Evolutionary conservation across 2,797 vertebrate species (phyloP).

Genomic region (Knipowitschia caucasica): DNA sequence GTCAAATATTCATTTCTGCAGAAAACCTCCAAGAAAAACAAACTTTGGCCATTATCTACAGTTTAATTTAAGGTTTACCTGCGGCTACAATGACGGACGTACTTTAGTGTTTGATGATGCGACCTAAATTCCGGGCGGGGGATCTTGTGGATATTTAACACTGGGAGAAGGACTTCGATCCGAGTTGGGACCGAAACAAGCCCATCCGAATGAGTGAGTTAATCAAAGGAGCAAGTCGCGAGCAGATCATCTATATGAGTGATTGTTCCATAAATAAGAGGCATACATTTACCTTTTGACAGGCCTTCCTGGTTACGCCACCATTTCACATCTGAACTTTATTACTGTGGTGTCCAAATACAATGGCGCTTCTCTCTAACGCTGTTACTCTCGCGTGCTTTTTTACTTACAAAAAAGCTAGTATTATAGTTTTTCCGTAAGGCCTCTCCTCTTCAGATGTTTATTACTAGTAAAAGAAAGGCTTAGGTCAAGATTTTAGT

Average conservation of each 20-base stretch:
- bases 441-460: background rate
- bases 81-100: conserved; percentile 23
- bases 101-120: conserved; percentile 34
- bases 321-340: conserved; percentile 34
- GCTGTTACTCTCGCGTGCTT: conserved; percentile 7
- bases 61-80: conserved; percentile 29
- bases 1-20: too few species aligned
- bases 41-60: too few species aligned
- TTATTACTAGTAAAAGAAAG: background rate
- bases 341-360: conserved; percentile 22
- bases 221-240: conserved; percentile 67
- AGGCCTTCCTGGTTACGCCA: conserved; percentile 40
- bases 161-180: conserved; percentile 57
- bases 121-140: conserved; percentile 47
- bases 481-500: background rate
- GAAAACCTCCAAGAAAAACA: too few species aligned
- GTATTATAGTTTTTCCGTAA: background rate
- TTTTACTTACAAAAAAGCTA: background rate
- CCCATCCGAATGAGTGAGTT: conserved; percentile 68
- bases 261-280: conserved; percentile 69
- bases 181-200: conserved; percentile 50
- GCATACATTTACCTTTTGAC: conserved; percentile 57
- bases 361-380: conserved; percentile 8
- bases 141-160: conserved; percentile 60
- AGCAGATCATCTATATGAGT: conserved; percentile 70